Base-by-base conservation (phyloP, 2,113 vertebrate species). In the Sinocyclocheilus grahami region DNA sequence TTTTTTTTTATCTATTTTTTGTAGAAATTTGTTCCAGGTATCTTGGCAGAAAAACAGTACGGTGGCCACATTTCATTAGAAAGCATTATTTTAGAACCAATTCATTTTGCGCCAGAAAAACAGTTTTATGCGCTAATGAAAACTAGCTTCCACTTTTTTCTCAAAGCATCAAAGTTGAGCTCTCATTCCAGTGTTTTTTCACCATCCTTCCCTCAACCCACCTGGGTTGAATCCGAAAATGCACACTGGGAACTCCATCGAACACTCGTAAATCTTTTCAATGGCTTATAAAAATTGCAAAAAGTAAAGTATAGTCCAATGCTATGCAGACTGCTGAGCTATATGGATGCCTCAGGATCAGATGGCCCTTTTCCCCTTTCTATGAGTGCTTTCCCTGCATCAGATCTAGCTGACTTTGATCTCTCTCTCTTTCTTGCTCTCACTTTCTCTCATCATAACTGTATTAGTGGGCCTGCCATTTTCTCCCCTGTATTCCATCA, bases 341-440 rank as follows among this genome's bases (percentile, higher is more conserved):
- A 55, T 65, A 71, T 58, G 24, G 24, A 84, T 46, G 48, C 14
- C 16, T 30, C 6, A 67, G 71, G 72, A 78, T 71, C 83, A 20
- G 22, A 65, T 75, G 65, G 20, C 39, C 39, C 6, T 62, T 78
- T 71, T 78, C 65, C 37, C n/a, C 30, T 37, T 33, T 63, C 84
- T 86, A 89, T 87, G 81, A 86, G 88, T 89, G 86, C 86, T 86
- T 90, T 84, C 37, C 78, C 85, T 88, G 72, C 72, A 80, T 89
- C 60, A 85, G 87, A 79, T 53, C 80, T 82, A 63, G 78, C 78
- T 78, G 76, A 78, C 76, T 84, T 91, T 87, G 37, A 46, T 82
- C 69, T 82, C 85, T 75, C 85, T 75, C 78, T 82, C 78, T 71
- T 42, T 20, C 76, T 60, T 78, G 85, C 77, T 78, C 86, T 74